Conservation (phyloP, 2,113 vertebrate species). For the Zingel zingel region DNA sequence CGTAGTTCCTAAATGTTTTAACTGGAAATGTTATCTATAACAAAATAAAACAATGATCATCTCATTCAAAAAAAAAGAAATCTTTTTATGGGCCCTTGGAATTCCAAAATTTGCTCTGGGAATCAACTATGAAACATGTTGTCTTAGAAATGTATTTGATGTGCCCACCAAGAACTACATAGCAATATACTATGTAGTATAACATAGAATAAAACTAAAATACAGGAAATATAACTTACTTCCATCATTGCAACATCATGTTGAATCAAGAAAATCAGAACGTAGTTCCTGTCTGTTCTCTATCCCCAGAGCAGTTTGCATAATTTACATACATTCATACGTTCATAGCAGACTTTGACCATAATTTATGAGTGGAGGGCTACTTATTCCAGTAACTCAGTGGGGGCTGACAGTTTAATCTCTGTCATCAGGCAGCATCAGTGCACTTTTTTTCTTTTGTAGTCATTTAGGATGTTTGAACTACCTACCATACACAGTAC, state of each 20-base stretch:
- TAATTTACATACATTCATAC: constrained; percentile 45
- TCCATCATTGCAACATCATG: background rate
- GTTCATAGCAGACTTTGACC: constrained; percentile 26
- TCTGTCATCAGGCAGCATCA: constrained; percentile 19
- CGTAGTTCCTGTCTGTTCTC: background rate
- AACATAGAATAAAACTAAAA: background rate
- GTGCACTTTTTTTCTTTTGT: constrained; percentile 12
- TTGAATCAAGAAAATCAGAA: background rate
- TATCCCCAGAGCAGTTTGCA: constrained; percentile 32
- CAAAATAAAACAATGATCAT: no score
- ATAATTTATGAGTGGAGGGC: constrained; percentile 20
- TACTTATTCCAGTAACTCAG: constrained; percentile 32
- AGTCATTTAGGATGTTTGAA: constrained; percentile 24
- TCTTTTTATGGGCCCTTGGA: background rate
- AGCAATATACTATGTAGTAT: background rate
- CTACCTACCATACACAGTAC: background rate
- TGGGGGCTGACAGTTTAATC: constrained; percentile 4
- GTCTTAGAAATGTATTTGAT: background rate
- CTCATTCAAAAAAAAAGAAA: no score
- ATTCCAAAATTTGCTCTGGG: background rate
- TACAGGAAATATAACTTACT: background rate
- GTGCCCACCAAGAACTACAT: no score
- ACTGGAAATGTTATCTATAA: no score
- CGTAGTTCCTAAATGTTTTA: background rate
- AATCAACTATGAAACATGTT: background rate